These are phyloP conservation scores for Phenganax marumi DNA, from an alignment of 92 coral and sea anemone species.

Conservation along the genomic window DNA sequence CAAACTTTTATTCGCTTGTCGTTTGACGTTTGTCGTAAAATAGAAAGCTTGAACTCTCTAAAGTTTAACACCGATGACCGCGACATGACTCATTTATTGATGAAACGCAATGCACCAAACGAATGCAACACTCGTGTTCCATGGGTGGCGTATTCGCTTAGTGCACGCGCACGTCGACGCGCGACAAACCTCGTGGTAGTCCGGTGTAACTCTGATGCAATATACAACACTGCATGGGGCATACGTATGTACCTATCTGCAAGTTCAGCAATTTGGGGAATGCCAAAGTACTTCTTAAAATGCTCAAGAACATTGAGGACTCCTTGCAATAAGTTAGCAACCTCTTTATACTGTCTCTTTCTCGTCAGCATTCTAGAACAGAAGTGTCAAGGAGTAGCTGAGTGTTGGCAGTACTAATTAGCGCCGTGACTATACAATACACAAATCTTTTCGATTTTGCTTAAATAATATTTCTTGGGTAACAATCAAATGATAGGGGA, in stretches of 20 bases:
- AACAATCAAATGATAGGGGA: too few relatives aligned
- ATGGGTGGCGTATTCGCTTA: not conserved
- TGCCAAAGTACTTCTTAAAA: conserved; percentile 94
- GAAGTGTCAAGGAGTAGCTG: not conserved
- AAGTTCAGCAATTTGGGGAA: conserved; percentile 85
- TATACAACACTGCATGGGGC: not conserved
- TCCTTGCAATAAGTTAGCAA: conserved; percentile 91
- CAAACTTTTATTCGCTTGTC: too few relatives aligned
- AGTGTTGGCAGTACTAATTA: not conserved
- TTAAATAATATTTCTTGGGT: too few relatives aligned
- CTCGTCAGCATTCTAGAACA: conserved; percentile 65
- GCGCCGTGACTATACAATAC: too few relatives aligned
- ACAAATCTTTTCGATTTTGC: too few relatives aligned
- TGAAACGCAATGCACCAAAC: too few relatives aligned
- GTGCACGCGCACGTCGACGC: not conserved
- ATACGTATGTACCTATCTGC: conserved; percentile 76
- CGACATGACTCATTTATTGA: too few relatives aligned
- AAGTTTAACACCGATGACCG: too few relatives aligned
- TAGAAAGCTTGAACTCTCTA: too few relatives aligned
- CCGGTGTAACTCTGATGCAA: not conserved
- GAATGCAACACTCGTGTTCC: too few relatives aligned
- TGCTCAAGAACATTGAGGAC: conserved; percentile 96
- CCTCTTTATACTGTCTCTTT: conserved; percentile 96
- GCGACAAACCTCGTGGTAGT: too few relatives aligned
- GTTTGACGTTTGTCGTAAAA: too few relatives aligned